Conservation (phyloP, 2,888 invertebrate genomes). For the Oligia latruncula region DNA sequence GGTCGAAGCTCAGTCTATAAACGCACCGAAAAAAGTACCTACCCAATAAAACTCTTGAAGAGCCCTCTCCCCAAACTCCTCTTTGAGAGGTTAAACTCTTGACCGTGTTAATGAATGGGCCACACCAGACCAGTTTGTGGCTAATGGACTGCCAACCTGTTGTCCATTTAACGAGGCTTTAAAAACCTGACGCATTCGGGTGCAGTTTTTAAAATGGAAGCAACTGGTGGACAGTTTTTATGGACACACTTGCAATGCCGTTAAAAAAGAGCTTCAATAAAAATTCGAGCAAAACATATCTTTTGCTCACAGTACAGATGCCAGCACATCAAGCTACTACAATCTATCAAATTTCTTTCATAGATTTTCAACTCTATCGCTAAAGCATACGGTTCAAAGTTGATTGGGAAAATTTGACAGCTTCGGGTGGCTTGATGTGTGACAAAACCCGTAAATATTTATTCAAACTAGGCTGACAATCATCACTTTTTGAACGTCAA, state of each 20-base stretch:
- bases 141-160: constrained; percentile 37
- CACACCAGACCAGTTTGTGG: background rate
- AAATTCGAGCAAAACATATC: background rate
- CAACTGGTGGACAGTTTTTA: constrained; percentile 1
- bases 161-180: constrained; percentile 23
- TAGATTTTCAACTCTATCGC: too few species aligned
- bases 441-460: too few species aligned
- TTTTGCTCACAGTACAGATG: background rate
- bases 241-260: background rate
- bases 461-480: background rate
- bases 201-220: background rate
- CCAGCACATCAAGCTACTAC: too few species aligned
- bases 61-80: background rate
- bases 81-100: background rate
- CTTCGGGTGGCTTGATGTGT: too few species aligned
- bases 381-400: too few species aligned
- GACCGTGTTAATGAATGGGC: constrained; percentile 17
- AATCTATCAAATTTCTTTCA: too few species aligned
- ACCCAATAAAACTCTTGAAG: background rate
- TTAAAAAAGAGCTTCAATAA: background rate
- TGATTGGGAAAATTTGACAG: too few species aligned
- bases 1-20: background rate
- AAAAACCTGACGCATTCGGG: constrained; percentile 5
- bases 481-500: background rate
- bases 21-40: background rate